These are phyloP conservation scores for Rhagonycha lutea DNA, from an alignment of 2,888 invertebrate species.

Conservation along the genomic window DNA sequence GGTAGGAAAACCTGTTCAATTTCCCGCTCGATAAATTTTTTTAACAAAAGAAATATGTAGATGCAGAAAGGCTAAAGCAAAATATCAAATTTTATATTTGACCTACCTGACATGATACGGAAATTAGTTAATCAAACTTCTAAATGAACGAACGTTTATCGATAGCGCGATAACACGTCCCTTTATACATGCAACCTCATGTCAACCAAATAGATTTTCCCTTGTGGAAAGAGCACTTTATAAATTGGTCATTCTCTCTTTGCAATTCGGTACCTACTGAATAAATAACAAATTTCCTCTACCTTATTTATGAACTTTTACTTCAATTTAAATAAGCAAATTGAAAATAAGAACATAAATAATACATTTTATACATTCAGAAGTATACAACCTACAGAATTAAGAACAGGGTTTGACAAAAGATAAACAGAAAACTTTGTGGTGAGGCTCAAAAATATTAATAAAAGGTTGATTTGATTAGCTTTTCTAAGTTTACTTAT, in stretches of 20 bases:
- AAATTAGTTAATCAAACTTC: background rate
- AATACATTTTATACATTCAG: background rate
- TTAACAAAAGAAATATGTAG: background rate
- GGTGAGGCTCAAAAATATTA: no score
- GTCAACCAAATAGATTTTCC: background rate
- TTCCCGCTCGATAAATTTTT: background rate
- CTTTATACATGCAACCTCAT: background rate
- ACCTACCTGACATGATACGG: background rate
- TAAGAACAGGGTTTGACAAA: no score
- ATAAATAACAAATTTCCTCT: background rate
- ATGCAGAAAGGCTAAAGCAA: background rate
- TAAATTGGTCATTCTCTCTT: background rate
- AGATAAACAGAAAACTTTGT: no score
- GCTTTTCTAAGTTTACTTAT: no score
- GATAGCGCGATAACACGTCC: background rate
- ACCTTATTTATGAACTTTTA: background rate
- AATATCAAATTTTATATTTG: background rate
- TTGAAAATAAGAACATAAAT: background rate
- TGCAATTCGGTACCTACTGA: background rate
- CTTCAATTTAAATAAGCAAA: background rate
- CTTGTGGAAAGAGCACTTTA: background rate
- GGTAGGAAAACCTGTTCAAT: background rate
- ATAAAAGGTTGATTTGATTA: no score
- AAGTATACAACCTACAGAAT: background rate
- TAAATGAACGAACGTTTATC: background rate